A percentile compares a stretch with the other conserved stretches of the same genome.
Conservation (phyloP, 2,113 vertebrate species). For the Hepsetus odoe region DNA sequence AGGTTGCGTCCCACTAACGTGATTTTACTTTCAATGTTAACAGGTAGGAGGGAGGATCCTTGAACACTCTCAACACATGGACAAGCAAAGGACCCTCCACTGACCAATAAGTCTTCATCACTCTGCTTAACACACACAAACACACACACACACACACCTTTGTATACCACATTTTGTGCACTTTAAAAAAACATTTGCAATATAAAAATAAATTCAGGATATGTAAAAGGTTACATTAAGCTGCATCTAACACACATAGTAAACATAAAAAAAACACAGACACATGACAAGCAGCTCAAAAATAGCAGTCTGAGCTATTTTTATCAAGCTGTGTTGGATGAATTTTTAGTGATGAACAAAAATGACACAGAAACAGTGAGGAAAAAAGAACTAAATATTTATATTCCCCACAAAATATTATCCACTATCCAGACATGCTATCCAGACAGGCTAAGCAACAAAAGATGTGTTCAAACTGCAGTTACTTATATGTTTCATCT, state of each 20-base stretch:
- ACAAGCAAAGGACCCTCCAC: slow-evolving; percentile 76
- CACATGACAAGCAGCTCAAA: background rate
- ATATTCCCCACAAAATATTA: no score
- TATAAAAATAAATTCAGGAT: background rate
- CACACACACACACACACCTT: background rate
- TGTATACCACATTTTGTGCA: background rate
- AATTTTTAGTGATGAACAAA: background rate
- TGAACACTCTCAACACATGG: slow-evolving; percentile 88
- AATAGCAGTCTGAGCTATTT: background rate
- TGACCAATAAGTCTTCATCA: slow-evolving; percentile 68
- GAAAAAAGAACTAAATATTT: background rate
- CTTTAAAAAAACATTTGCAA: background rate
- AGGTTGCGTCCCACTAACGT: slow-evolving; percentile 87
- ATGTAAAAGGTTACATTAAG: background rate
- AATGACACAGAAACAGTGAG: background rate
- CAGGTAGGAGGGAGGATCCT: slow-evolving; percentile 82
- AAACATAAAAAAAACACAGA: background rate
- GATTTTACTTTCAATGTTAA: slow-evolving; percentile 85
- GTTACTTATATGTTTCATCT: no score
- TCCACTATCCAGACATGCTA: no score
- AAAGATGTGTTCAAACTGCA: no score
- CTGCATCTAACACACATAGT: background rate
- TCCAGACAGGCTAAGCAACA: no score
- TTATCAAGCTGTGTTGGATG: background rate
- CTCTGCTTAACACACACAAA: slow-evolving; percentile 64